Percentiles rank a stretch among this genome's conserved stretches.
These are phyloP conservation scores for Salpingus planirostris DNA, from an alignment of 2,888 invertebrate genomes.

Conservation along the genomic window DNA sequence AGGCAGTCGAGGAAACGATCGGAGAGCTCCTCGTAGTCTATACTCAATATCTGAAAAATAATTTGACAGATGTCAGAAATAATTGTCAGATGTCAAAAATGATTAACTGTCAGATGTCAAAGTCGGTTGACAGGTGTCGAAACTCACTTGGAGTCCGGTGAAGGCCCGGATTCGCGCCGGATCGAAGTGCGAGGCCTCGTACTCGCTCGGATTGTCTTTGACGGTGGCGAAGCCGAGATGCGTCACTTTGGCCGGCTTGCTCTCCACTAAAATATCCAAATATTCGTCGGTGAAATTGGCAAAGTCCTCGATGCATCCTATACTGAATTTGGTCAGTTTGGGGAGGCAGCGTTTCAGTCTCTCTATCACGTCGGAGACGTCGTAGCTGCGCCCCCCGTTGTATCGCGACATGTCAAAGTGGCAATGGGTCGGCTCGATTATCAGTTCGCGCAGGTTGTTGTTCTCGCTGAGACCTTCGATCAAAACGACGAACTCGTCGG, in stretches of 20 bases:
- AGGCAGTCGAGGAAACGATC: slow-evolving; percentile 42
- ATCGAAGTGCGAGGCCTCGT: slow-evolving; percentile 48
- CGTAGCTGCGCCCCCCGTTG: slow-evolving; percentile 10
- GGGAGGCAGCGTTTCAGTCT: slow-evolving; percentile 27
- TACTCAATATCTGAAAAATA: slow-evolving; percentile 41
- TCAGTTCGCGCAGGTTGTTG: slow-evolving; percentile 35
- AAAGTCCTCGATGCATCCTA: slow-evolving; percentile 39
- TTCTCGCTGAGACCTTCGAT: slow-evolving; percentile 34
- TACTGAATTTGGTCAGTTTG: slow-evolving; percentile 33
- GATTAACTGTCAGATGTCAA: slow-evolving; percentile 25
- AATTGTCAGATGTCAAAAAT: slow-evolving; percentile 21
- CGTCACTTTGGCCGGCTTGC: slow-evolving; percentile 47
- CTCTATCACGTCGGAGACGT: slow-evolving; percentile 21
- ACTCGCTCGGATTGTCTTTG: slow-evolving; percentile 62
- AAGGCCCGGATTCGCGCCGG: slow-evolving; percentile 51
- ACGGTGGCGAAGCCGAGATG: slow-evolving; percentile 62
- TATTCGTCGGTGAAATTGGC: slow-evolving; percentile 32
- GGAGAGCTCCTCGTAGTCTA: slow-evolving; percentile 49
- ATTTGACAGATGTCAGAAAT: slow-evolving; percentile 2
- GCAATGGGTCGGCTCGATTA: slow-evolving; percentile 39
- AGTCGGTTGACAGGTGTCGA: no score
- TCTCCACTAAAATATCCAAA: slow-evolving; percentile 30
- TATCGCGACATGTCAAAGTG: slow-evolving; percentile 29
- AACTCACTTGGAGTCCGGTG: slow-evolving; percentile 42
- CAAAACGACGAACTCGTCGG: slow-evolving; percentile 35